Evolutionary conservation across 2,888 invertebrate species (phyloP).

Genomic region (Drosophila subquinaria): DNA sequence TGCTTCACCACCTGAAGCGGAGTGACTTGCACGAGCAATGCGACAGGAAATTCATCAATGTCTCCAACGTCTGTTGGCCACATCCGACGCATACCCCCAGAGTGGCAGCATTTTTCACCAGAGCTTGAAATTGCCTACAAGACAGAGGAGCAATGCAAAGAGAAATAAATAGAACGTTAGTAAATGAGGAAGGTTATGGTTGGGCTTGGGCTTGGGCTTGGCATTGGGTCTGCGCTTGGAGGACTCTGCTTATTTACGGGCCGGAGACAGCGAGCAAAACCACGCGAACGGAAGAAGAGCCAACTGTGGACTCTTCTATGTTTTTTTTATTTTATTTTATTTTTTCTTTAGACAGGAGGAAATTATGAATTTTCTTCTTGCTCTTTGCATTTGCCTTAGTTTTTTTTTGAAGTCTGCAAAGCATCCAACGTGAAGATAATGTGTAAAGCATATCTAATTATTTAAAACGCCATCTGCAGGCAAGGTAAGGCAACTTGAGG

Average conservation of each 20-base stretch:
- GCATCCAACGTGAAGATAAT: background rate
- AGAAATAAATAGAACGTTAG: conserved; percentile 33
- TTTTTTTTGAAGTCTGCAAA: background rate
- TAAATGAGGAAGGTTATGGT: conserved; percentile 25
- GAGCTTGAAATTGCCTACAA: conserved; percentile 76
- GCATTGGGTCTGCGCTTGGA: background rate
- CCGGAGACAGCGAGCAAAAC: conserved; percentile 57
- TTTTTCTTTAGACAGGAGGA: conserved; percentile 54
- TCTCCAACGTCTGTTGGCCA: conserved; percentile 71
- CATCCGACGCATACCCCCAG: conserved; percentile 59
- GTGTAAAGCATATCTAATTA: background rate
- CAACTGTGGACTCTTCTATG: conserved; percentile 42
- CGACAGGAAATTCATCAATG: conserved; percentile 82
- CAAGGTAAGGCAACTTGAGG: background rate
- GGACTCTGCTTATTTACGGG: conserved; percentile 64
- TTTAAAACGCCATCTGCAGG: background rate
- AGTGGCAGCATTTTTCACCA: conserved; percentile 64
- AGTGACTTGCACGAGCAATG: conserved; percentile 55
- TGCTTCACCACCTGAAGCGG: conserved; percentile 29
- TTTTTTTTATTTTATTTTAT: conserved; percentile 19
- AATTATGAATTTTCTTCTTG: conserved; percentile 71
- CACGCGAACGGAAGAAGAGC: conserved; percentile 66
- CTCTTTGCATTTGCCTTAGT: conserved; percentile 17
- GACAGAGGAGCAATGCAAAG: conserved; percentile 30
- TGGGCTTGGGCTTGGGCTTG: conserved; percentile 12